Percentiles rank a stretch among this genome's conserved stretches.
Evolutionary conservation across 1,140 invertebrate genomes (phyloP).

Genomic region (Zaprionus gabonicus): DNA sequence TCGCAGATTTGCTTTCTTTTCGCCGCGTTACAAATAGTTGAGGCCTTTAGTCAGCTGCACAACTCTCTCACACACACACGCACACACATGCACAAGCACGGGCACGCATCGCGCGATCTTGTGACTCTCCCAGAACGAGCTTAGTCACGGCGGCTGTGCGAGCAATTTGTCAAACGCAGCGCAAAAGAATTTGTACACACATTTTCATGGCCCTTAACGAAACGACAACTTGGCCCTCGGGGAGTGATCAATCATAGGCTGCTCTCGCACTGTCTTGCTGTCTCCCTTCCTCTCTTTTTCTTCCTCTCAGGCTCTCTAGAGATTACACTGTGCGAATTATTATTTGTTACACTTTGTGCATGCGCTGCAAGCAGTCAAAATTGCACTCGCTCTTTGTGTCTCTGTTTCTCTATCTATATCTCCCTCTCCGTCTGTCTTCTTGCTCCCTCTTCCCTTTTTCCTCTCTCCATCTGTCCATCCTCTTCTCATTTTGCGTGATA

Average conservation of each 20-base stretch:
- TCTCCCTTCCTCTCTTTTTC: not conserved
- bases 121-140: constrained; percentile 55
- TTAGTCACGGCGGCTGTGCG: constrained; percentile 66
- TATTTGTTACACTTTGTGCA: constrained; percentile 69
- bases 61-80: not conserved
- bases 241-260: constrained; percentile 77
- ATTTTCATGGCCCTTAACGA: constrained; percentile 57
- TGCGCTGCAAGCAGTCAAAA: not conserved
- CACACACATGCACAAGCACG: not conserved
- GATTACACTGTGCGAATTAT: constrained; percentile 47
- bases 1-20: constrained; percentile 54
- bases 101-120: constrained; percentile 50
- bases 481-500: constrained; percentile 1
- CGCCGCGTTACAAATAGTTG: constrained; percentile 71
- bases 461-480: not conserved
- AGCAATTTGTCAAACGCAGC: constrained; percentile 71
- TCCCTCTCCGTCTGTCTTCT: not conserved
- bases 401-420: not conserved
- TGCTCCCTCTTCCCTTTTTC: too few species aligned
- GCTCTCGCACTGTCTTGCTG: not conserved
- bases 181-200: constrained; percentile 56
- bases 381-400: not conserved
- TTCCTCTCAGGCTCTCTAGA: not conserved
- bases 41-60: constrained; percentile 68
- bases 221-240: constrained; percentile 63